Conservation (phyloP, 1,140 invertebrate genomes). For the Delia radicum region DNA sequence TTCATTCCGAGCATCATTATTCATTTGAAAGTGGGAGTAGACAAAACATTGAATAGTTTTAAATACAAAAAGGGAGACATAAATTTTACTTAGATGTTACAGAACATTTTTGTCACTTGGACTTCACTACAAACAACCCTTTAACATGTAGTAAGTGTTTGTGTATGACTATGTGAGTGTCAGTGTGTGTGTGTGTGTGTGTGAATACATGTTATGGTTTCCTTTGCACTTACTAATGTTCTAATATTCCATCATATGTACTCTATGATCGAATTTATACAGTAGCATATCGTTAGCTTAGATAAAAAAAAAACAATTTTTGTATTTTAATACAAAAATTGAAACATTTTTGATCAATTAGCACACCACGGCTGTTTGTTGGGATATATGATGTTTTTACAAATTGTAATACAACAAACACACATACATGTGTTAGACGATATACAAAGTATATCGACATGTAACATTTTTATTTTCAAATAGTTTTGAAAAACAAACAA, state of each 20-base stretch:
- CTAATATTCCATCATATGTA: background rate
- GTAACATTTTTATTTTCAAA: too few species aligned
- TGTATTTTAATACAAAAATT: too few species aligned
- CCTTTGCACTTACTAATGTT: background rate
- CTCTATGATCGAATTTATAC: background rate
- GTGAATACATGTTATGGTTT: too few species aligned
- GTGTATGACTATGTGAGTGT: background rate
- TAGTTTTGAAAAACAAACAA: too few species aligned
- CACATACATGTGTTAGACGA: too few species aligned
- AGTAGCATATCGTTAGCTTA: too few species aligned
- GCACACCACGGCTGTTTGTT: too few species aligned
- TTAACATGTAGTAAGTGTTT: background rate
- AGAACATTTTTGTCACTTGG: background rate
- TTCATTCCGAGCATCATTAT: background rate
- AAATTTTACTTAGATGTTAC: background rate
- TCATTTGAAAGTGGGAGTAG: conserved; percentile 1
- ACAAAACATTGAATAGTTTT: background rate
- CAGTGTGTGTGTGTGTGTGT: background rate
- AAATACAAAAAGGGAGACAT: background rate
- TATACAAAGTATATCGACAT: too few species aligned
- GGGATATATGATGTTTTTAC: too few species aligned
- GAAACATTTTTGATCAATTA: too few species aligned
- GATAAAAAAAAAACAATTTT: too few species aligned
- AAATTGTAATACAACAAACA: too few species aligned
- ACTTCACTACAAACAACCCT: background rate